These are phyloP conservation scores for Palythoa grandis DNA, from an alignment of 92 coral and sea anemone genomes.

Conservation along the genomic window DNA sequence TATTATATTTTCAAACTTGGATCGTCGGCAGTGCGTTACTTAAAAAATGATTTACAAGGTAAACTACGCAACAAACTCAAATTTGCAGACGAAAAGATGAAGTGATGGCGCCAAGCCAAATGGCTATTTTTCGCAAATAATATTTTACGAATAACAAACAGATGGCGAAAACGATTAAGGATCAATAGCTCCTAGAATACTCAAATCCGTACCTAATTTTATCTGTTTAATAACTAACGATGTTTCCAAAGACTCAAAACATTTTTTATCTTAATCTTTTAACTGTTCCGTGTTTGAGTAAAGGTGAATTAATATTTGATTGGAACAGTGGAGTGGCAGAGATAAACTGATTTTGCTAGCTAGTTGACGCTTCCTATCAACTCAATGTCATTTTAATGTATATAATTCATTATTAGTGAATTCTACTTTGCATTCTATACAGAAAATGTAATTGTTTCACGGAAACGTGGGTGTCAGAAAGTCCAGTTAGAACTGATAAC, in stretches of 20 bases:
- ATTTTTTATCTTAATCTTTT: constrained; percentile 12
- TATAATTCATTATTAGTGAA: constrained; percentile 15
- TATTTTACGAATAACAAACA: constrained; percentile 18
- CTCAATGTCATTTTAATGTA: neutral
- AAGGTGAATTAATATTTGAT: constrained; percentile 22
- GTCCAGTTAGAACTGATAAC: neutral
- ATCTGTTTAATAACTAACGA: constrained; percentile 27
- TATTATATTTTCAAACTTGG: constrained; percentile 6
- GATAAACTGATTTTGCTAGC: constrained; percentile 14
- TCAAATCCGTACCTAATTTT: constrained; percentile 16
- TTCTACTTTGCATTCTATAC: neutral
- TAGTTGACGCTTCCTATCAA: neutral
- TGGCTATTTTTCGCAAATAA: constrained; percentile 33
- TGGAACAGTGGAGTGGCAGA: constrained; percentile 11
- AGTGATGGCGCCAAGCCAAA: constrained; percentile 32
- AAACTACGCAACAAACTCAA: constrained; percentile 11
- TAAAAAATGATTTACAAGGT: neutral
- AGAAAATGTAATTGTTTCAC: neutral
- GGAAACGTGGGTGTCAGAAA: neutral
- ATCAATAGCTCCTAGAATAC: constrained; percentile 3
- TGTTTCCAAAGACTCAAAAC: neutral
- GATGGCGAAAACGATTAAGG: constrained; percentile 18
- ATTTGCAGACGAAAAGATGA: constrained; percentile 36
- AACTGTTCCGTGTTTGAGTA: constrained; percentile 13
- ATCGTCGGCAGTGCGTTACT: neutral